Evolutionary conservation across 1,140 invertebrate genomes (phyloP).

Genomic region (Drosophila mauritiana): DNA sequence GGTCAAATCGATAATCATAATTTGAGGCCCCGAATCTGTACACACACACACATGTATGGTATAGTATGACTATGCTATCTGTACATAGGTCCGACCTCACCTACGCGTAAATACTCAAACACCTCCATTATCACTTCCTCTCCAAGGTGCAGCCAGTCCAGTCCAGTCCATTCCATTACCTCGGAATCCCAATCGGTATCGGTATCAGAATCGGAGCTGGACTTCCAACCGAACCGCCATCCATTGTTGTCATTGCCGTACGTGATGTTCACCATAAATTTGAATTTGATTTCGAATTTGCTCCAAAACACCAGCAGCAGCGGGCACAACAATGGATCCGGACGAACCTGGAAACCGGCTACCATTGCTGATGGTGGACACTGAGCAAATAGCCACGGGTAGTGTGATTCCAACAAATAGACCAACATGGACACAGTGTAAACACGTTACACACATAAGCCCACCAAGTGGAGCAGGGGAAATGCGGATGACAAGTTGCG

Average conservation of each 20-base stretch:
- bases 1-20: slow-evolving; percentile 83
- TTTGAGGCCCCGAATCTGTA: slow-evolving; percentile 49
- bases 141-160: slow-evolving; percentile 20
- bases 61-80: too few relatives aligned
- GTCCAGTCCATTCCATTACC: too few relatives aligned
- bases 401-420: slow-evolving; percentile 44
- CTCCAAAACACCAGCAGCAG: slow-evolving; percentile 66
- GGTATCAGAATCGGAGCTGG: slow-evolving; percentile 17
- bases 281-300: slow-evolving; percentile 82
- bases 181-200: too few relatives aligned
- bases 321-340: slow-evolving; percentile 33
- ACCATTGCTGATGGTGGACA: slow-evolving; percentile 60
- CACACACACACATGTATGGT: not conserved
- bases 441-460: slow-evolving; percentile 56
- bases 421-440: slow-evolving; percentile 37
- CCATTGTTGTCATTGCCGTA: slow-evolving; percentile 62
- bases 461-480: slow-evolving; percentile 6
- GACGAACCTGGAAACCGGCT: slow-evolving; percentile 10
- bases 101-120: slow-evolving; percentile 75
- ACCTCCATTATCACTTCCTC: slow-evolving; percentile 77
- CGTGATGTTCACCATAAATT: slow-evolving; percentile 80
- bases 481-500: not conserved
- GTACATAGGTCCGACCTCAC: slow-evolving; percentile 48
- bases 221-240: slow-evolving; percentile 38
- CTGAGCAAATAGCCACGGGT: slow-evolving; percentile 59